Evolutionary conservation across 2,113 vertebrate species (phyloP), one percentile per base, ranked within the genome.

Genomic region (Heteronetta atricapilla): DNA sequence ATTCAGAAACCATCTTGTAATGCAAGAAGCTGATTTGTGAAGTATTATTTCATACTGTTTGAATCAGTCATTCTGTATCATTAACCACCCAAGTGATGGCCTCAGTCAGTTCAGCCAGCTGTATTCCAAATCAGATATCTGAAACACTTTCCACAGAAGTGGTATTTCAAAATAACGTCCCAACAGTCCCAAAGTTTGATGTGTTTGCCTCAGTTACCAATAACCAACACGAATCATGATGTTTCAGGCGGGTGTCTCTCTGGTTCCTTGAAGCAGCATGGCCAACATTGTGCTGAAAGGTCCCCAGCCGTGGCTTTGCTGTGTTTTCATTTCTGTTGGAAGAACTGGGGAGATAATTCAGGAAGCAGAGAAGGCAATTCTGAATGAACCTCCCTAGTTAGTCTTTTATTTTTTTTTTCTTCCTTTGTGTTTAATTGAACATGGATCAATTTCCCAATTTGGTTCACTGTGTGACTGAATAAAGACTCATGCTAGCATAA

Each of bases 391-490:
- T 86, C 59, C 15, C 38, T 90, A 18, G 87, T 84, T 84, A 75
- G 22, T 10, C 13, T 58, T 74, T 13, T 53, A 67, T 67, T 90
- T 60, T 67, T n/a, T 69, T 69, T 15, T 90, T 60, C 62, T 66
- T 74, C 10, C 8, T 84, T 55, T 33, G 72, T 79, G 58, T 73
- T 94, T 95, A 94, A 73, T 82, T 93, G 55, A 69, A 48, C 50
- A 1, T 28, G 31, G 85, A 93, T 96, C 95, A 69, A 93, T 96
- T 93, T 95, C 44, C 38, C 79, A 89, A 69, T 96, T 93, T 50
- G 62, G 10, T 88, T 95, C 59, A 19, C 75, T 56, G 33, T 46
- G 63, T 79, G 89, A 92, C 22, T 87, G 75, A 94, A 31, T 48
- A 70, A 68, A 62, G 50, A 42, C 62, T 75, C 3, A 3, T 3